Percentiles rank a stretch among this genome's conserved stretches.
These are phyloP conservation scores for Paguma larvata DNA, from an alignment of 2,797 vertebrate genomes.

Conservation along the genomic window DNA sequence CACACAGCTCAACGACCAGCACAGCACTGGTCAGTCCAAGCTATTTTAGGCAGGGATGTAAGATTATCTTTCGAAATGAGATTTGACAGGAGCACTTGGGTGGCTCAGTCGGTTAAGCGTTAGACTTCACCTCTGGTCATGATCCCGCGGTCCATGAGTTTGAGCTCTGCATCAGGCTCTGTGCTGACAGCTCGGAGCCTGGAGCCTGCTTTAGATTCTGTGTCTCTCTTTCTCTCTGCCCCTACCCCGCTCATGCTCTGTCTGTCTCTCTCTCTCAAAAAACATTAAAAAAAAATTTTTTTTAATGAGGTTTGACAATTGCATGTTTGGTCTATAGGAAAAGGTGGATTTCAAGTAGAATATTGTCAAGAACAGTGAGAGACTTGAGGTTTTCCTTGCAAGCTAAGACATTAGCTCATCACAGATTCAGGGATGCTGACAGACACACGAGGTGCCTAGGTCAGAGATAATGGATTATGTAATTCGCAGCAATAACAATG, in stretches of 20 bases:
- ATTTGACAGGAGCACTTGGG: background rate
- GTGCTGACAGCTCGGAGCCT: too few species aligned
- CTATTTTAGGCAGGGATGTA: background rate
- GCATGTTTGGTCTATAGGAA: background rate
- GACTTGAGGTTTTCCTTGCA: background rate
- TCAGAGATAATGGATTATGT: background rate
- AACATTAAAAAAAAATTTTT: too few species aligned
- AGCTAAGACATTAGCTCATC: background rate
- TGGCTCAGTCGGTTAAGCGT: too few species aligned
- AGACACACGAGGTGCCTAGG: background rate
- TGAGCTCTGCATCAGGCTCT: too few species aligned
- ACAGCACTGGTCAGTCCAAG: background rate
- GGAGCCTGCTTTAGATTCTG: too few species aligned
- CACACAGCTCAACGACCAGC: background rate
- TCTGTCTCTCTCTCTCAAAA: too few species aligned
- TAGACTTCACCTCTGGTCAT: too few species aligned
- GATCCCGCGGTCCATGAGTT: too few species aligned
- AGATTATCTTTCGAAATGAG: constrained; percentile 18
- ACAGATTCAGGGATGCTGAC: background rate
- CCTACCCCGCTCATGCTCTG: too few species aligned
- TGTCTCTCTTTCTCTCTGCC: too few species aligned
- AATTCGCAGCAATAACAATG: background rate
- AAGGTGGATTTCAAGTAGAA: background rate
- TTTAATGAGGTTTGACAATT: background rate
- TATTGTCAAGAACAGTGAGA: background rate